Evolutionary conservation across 2,888 invertebrate species (phyloP), one percentile per base, ranked within the genome.

Genomic region (Vesta saturnalis): DNA sequence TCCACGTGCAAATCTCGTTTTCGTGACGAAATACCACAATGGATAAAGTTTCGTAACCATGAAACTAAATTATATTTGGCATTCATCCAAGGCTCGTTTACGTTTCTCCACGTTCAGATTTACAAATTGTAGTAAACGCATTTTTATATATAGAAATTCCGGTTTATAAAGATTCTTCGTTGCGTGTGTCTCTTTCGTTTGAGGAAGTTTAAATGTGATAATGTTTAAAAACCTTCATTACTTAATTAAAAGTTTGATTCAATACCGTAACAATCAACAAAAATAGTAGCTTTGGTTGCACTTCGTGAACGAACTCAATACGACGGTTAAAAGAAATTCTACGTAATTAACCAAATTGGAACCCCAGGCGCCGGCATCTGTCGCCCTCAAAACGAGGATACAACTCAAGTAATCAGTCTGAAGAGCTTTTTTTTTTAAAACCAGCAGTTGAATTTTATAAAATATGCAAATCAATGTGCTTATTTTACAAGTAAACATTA

Each of bases 331-430:
- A 47, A 63, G 67, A 64, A 68, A 58, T 35, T 46, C 46, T 19
- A 56, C 43, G 52, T 68, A 68, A 68, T 68, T 68, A 68, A 64
- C 46, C 39, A 68, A 68, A 68, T 68, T 68, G 64, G 62, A 68
- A 56, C 64, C 64, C 56, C 47, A 68, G 68, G 68, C 68, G 68
- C 68, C 68, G 68, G 64, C 68, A 68, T 56, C 68, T 64, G 68
- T 68, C 64, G 64, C 64, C 64, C 63, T 64, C 39, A 64, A 67
- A 63, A 60, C 23, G 57, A 19, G 54, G 60, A 49, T 55, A 39
- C n/a, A n/a, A n/a, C n/a, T n/a, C n/a, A n/a, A 39, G 39, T 39
- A 39, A 43, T 39, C n/a, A 39, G 12, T n/a, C 39, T 39, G 8
- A n/a, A 6, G 39, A 39, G 39, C 39, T 39, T 39, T 39, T 39